Conservation (phyloP, 2,888 invertebrate species). For the Cheilosia grossa region DNA sequence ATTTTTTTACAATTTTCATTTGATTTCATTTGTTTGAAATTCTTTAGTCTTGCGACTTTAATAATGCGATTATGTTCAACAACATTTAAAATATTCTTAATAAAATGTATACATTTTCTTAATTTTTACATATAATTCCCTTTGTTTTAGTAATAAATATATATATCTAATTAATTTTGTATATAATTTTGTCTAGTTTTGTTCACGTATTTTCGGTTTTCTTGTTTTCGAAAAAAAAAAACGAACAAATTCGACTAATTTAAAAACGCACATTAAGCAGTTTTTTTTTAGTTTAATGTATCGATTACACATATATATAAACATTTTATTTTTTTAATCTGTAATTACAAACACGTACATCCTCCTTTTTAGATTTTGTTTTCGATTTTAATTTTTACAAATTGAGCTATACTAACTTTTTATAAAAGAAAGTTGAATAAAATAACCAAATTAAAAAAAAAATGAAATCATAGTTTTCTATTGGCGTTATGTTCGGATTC, state of each 20-base stretch:
- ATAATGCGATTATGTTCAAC: conserved; percentile 78
- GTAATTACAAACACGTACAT: conserved; percentile 62
- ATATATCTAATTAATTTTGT: conserved; percentile 75
- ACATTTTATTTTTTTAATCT: conserved; percentile 26
- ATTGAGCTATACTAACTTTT: conserved; percentile 69
- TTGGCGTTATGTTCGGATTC: background rate
- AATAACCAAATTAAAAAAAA: conserved; percentile 8
- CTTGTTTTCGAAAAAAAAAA: conserved; percentile 61
- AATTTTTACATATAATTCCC: conserved; percentile 79
- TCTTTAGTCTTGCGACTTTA: conserved; percentile 77
- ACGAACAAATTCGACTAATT: conserved; percentile 62
- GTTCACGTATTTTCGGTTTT: conserved; percentile 58
- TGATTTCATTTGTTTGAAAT: conserved; percentile 74
- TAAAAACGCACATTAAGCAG: conserved; percentile 75
- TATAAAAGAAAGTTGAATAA: conserved; percentile 26
- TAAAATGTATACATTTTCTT: conserved; percentile 76
- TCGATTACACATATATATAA: conserved; percentile 5
- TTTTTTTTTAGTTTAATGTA: conserved; percentile 49
- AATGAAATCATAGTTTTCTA: conserved; percentile 17
- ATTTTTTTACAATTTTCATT: conserved; percentile 58
- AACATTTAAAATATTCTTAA: conserved; percentile 72
- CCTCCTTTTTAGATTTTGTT: conserved; percentile 9
- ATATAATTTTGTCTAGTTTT: conserved; percentile 76
- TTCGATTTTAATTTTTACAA: conserved; percentile 66
- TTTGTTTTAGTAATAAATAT: conserved; percentile 65